Conservation (phyloP, 1,140 invertebrate species). For the Lordiphosa stackelbergi region DNA sequence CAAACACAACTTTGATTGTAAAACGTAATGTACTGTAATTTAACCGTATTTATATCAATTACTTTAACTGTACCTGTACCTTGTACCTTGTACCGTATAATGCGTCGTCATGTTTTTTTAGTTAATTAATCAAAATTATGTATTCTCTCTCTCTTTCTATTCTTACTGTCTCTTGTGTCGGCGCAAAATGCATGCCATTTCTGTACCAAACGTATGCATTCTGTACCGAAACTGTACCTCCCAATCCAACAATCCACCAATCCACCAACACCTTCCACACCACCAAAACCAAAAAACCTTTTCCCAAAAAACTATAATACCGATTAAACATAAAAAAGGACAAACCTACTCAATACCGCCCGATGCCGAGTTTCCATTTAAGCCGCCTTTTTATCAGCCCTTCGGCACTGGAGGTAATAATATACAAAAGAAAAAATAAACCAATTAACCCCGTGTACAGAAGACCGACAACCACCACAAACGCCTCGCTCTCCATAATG, state of each 20-base stretch:
- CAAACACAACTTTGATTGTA: conserved; percentile 28
- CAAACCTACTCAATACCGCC: conserved; percentile 81
- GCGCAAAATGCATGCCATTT: conserved; percentile 67
- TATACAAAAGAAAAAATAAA: conserved; percentile 43
- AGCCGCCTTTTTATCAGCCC: conserved; percentile 78
- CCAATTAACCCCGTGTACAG: conserved; percentile 25
- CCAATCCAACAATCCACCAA: too few relatives aligned
- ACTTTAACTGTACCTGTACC: conserved; percentile 40
- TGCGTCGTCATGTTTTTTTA: conserved; percentile 25
- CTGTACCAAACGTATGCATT: conserved; percentile 50
- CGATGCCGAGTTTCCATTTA: conserved; percentile 77
- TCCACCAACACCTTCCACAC: not conserved
- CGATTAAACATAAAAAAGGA: conserved; percentile 78
- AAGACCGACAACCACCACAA: conserved; percentile 12
- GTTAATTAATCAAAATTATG: conserved; percentile 66
- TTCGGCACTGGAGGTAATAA: conserved; percentile 78
- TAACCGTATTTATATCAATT: conserved; percentile 41
- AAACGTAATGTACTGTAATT: conserved; percentile 45
- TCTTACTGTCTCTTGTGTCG: conserved; percentile 39
- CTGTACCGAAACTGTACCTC: conserved; percentile 53
- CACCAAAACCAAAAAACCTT: conserved; percentile 11
- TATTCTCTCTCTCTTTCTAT: conserved; percentile 63
- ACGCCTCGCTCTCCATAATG: conserved; percentile 33
- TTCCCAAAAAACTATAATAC: conserved; percentile 22
- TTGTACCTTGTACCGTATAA: conserved; percentile 40